A percentile compares a stretch with the other conserved stretches of the same genome.
phyloP scores from a whole-genome alignment of 2,797 vertebrate species.

The Glossophaga mutica region DNA sequence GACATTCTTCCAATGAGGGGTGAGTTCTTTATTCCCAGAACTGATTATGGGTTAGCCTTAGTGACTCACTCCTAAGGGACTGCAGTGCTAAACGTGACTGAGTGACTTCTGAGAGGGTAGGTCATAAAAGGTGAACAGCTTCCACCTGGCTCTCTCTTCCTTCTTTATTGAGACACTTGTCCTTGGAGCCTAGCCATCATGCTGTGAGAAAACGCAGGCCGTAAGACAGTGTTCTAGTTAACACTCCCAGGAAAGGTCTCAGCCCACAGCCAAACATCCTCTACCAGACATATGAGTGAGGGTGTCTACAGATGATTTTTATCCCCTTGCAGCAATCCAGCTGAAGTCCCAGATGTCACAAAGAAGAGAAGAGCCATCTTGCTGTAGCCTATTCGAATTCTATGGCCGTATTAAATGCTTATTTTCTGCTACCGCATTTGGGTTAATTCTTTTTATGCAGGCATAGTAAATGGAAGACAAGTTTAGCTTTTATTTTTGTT shows the following conservation, averaged over 20 bases:
- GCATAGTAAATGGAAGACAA: not conserved
- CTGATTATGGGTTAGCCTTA: not conserved
- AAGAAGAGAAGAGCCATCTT: not conserved
- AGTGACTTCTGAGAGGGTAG: not conserved
- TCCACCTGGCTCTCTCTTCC: not conserved
- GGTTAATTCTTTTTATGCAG: not conserved
- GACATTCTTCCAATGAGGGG: not conserved
- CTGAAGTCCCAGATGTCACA: not conserved
- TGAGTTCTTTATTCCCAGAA: not conserved
- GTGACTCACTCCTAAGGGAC: not conserved
- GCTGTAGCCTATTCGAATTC: not conserved
- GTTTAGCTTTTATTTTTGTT: slow-evolving; percentile 16
- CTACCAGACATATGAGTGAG: not conserved
- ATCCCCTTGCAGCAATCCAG: not conserved
- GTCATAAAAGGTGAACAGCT: not conserved
- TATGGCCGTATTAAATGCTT: not conserved
- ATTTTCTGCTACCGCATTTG: not conserved
- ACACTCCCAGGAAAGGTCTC: not conserved
- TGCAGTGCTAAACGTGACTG: not conserved
- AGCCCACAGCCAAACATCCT: not conserved
- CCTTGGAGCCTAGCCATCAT: not conserved
- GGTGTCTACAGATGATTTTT: not conserved
- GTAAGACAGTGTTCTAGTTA: not conserved
- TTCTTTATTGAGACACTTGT: not conserved
- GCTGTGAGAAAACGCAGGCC: slow-evolving; percentile 27